Evolutionary conservation across 2,113 vertebrate genomes (phyloP).

Genomic region (Chamaetylas fuelleborni): DNA sequence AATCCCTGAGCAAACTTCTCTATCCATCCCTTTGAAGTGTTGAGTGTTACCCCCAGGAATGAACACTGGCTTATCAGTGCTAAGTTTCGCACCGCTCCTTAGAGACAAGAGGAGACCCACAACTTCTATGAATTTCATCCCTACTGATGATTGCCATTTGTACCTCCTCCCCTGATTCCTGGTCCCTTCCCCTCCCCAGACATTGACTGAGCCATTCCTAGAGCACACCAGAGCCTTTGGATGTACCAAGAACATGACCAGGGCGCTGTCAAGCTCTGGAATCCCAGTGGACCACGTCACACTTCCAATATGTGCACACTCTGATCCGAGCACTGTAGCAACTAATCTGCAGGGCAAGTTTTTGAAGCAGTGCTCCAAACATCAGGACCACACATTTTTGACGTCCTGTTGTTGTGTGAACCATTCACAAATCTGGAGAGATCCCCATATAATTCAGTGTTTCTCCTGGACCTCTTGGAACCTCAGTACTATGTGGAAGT

Average conservation of each 20-base stretch:
- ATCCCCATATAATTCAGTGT: background rate
- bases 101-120: background rate
- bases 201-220: background rate
- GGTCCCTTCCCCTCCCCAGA: background rate
- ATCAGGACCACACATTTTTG: background rate
- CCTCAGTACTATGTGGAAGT: background rate
- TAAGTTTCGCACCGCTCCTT: background rate
- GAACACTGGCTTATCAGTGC: background rate
- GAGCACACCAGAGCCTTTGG: background rate
- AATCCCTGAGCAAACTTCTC: background rate
- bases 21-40: background rate
- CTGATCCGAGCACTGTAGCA: rapidly evolving
- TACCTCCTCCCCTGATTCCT: background rate
- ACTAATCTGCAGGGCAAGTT: background rate
- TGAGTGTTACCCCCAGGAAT: background rate
- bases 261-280: background rate
- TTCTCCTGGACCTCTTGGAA: background rate
- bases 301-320: background rate
- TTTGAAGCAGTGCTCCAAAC: background rate
- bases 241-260: rapidly evolving
- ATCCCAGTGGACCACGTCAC: background rate
- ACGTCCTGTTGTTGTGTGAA: background rate
- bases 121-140: background rate
- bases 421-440: background rate
- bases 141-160: background rate